phyloP scores from a whole-genome alignment of 2,113 vertebrate species.

The Nansenia antarctica region DNA sequence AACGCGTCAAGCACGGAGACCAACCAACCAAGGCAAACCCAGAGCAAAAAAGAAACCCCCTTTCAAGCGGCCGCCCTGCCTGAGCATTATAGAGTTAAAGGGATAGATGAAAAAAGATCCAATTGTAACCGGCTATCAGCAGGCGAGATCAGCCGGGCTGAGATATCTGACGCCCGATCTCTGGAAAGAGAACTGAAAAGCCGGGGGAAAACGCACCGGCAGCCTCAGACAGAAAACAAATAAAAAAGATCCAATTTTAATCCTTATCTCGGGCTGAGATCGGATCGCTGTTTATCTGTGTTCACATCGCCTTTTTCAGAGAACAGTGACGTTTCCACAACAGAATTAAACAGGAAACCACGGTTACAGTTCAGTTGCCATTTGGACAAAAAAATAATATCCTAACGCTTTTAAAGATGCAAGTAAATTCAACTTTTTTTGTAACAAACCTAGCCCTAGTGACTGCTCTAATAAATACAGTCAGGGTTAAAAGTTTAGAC shows the following conservation, averaged over 20 bases:
- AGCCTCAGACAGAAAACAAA: conserved; percentile 78
- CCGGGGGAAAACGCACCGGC: conserved; percentile 58
- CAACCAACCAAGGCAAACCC: too few relatives aligned
- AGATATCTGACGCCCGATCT: conserved; percentile 76
- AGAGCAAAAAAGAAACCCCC: too few relatives aligned
- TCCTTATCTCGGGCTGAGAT: conserved; percentile 76
- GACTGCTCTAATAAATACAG: too few relatives aligned
- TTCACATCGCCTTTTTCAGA: conserved; percentile 75
- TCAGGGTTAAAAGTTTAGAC: too few relatives aligned
- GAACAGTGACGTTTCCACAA: conserved; percentile 78
- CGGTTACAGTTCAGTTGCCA: conserved; percentile 52
- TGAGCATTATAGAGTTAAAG: conserved; percentile 70
- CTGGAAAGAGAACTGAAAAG: conserved; percentile 76
- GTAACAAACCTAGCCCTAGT: too few relatives aligned
- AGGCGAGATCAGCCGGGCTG: conserved; percentile 68
- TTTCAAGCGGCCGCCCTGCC: conserved; percentile 43
- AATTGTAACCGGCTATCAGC: conserved; percentile 73
- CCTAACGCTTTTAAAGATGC: conserved; percentile 28
- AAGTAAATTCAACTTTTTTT: conserved; percentile 33
- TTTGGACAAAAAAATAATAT: too few relatives aligned
- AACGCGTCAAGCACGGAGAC: conserved; percentile 57
- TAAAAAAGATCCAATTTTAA: conserved; percentile 80
- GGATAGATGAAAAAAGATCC: conserved; percentile 71
- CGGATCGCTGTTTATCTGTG: conserved; percentile 77
- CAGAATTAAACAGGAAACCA: conserved; percentile 79